These are phyloP conservation scores for Acanthosepion esculentum DNA, from an alignment of 2,888 invertebrate species.

Conservation along the genomic window DNA sequence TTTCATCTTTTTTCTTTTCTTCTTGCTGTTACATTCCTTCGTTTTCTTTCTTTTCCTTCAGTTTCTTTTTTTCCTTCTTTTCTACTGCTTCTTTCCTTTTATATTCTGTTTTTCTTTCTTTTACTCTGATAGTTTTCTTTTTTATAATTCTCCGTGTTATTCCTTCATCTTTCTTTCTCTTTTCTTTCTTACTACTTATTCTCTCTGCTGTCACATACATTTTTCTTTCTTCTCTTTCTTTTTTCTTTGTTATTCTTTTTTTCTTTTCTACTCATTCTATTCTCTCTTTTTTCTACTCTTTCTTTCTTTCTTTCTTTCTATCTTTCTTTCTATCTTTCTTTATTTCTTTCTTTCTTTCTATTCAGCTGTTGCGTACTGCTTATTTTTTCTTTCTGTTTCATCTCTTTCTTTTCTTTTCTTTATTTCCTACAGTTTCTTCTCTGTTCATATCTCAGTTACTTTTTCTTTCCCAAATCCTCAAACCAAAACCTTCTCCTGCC, in stretches of 20 bases:
- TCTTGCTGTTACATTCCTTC: neutral
- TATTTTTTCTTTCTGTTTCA: neutral
- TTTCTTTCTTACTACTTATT: no score
- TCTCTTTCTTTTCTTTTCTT: no score
- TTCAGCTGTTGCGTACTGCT: neutral
- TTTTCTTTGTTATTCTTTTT: neutral
- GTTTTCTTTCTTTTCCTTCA: neutral
- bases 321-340: neutral
- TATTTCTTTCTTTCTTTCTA: neutral
- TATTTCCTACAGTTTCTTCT: neutral
- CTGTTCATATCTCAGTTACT: neutral
- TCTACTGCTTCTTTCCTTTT: neutral
- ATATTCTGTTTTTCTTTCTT: neutral
- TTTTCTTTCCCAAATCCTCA: neutral
- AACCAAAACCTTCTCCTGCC: no score
- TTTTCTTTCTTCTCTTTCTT: neutral
- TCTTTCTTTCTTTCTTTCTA: neutral
- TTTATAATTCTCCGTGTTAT: neutral
- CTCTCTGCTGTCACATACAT: neutral
- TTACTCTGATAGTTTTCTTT: neutral
- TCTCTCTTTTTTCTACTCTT: neutral
- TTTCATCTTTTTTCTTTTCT: neutral
- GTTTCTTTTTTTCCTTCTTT: neutral
- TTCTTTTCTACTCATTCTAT: no score
- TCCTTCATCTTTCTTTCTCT: neutral